These are phyloP conservation scores for Penaeus vannamei DNA, from an alignment of 1,140 invertebrate species.

Conservation along the genomic window DNA sequence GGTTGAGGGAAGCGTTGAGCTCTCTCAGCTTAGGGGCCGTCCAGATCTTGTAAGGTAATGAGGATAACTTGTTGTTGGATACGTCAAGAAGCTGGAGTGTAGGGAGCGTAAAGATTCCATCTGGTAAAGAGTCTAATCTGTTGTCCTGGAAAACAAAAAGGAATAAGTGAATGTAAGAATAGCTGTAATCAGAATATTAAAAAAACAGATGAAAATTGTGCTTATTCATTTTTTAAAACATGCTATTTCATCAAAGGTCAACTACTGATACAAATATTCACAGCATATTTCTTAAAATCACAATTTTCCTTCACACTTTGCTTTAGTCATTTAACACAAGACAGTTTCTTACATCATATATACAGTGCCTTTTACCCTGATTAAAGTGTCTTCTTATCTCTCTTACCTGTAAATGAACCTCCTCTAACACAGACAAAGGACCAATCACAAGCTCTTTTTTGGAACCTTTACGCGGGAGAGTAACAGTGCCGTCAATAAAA, in stretches of 20 bases:
- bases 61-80: conserved; percentile 93
- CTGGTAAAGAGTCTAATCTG: conserved; percentile 84
- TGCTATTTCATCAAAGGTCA: no score
- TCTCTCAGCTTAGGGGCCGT: conserved; percentile 89
- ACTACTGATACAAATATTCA: no score
- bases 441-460: conserved; percentile 51
- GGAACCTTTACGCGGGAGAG: conserved; percentile 61
- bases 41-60: conserved; percentile 91
- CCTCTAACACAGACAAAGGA: conserved; percentile 81
- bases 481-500: conserved; percentile 64
- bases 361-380: no score
- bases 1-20: conserved; percentile 92
- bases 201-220: neutral
- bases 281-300: no score
- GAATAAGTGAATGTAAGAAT: neutral
- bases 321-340: no score
- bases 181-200: neutral
- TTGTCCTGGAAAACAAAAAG: conserved; percentile 83
- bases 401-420: conserved; percentile 79
- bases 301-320: no score
- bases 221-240: no score
- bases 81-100: conserved; percentile 87
- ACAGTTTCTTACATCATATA: no score
- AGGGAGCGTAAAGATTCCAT: conserved; percentile 85
- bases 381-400: no score